A percentile compares a stretch with the other conserved stretches of the same genome.
Evolutionary conservation across 1,140 invertebrate genomes (phyloP).

Genomic region (Bombus pyrosoma): DNA sequence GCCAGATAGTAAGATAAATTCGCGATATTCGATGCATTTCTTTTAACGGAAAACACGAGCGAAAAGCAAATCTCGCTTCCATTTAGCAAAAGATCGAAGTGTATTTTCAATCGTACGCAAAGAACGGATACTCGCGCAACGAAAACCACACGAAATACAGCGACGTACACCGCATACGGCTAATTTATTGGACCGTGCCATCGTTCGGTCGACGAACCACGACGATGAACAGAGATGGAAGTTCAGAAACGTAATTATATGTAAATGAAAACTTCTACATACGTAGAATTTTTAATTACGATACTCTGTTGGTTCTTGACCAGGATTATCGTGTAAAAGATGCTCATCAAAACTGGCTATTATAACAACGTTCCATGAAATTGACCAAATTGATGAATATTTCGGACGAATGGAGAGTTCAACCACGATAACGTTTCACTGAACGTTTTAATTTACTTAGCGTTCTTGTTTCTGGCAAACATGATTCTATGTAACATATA

Average conservation of each 20-base stretch:
- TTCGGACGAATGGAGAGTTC: background rate
- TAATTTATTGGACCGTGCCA: slow-evolving; percentile 64
- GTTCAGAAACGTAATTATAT: background rate
- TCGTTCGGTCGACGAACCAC: background rate
- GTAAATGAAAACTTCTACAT: background rate
- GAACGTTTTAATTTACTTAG: background rate
- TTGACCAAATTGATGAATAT: background rate
- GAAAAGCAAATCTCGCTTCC: background rate
- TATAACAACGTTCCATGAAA: background rate
- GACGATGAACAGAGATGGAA: background rate
- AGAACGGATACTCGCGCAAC: slow-evolving; percentile 47
- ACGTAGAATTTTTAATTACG: background rate
- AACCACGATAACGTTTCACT: background rate
- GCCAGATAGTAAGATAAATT: background rate
- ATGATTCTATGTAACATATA: too few species aligned
- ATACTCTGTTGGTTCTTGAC: background rate
- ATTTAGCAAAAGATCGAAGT: background rate
- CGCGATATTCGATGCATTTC: background rate
- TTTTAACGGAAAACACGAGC: background rate
- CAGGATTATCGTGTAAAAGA: background rate
- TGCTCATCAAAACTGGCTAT: too few species aligned
- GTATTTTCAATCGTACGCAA: slow-evolving; percentile 31
- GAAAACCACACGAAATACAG: slow-evolving; percentile 51
- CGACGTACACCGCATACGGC: slow-evolving; percentile 59
- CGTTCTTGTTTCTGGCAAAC: background rate